These are phyloP conservation scores for Leucoraja ocellata DNA, from an alignment of 2,797 vertebrate genomes.

Conservation along the genomic window DNA sequence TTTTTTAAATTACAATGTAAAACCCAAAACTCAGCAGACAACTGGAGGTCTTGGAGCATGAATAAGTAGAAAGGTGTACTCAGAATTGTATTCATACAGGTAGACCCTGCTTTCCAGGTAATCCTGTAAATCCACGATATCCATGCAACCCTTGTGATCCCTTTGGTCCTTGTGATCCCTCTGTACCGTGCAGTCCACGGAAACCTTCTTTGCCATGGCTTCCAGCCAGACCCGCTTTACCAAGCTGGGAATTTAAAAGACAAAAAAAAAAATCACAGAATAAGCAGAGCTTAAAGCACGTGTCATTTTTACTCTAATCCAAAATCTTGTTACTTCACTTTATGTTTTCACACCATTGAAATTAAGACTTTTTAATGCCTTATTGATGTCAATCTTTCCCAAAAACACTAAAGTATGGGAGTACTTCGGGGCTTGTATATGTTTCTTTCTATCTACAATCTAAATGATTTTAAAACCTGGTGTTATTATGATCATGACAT, in stretches of 20 bases:
- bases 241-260: slow-evolving; percentile 56
- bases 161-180: slow-evolving; percentile 75
- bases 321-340: neutral
- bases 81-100: slow-evolving; percentile 58
- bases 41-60: neutral
- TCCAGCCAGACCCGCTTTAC: slow-evolving; percentile 66
- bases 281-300: neutral
- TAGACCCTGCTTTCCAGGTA: slow-evolving; percentile 81
- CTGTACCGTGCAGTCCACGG: slow-evolving; percentile 80
- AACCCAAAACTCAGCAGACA: neutral
- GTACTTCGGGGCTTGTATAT: neutral
- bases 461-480: neutral
- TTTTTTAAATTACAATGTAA: neutral
- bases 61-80: neutral
- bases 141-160: slow-evolving; percentile 90
- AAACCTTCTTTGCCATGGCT: slow-evolving; percentile 76
- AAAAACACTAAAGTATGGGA: neutral
- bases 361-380: neutral
- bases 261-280: neutral
- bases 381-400: neutral
- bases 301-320: neutral
- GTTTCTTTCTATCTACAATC: neutral
- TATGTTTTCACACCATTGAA: neutral
- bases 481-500: neutral
- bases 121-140: slow-evolving; percentile 75